These are phyloP conservation scores for Tokudaia muenninki DNA, from an alignment of 2,797 vertebrate genomes.

Conservation along the genomic window DNA sequence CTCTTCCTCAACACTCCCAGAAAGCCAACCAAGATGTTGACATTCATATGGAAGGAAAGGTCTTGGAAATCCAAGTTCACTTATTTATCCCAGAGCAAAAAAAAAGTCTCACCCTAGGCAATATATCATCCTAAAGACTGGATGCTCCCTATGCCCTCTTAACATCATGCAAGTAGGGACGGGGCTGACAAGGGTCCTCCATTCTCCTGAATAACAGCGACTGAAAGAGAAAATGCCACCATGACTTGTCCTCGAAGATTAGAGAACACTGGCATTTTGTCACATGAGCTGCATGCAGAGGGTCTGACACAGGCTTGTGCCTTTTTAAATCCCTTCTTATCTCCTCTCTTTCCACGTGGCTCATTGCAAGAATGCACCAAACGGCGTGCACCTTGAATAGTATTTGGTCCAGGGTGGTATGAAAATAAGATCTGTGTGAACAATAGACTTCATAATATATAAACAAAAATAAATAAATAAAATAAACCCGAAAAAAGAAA, in stretches of 20 bases:
- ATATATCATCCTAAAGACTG: background rate
- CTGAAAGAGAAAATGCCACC: conserved; percentile 67
- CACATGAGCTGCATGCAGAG: background rate
- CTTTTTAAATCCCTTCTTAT: conserved; percentile 42
- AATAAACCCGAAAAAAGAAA: conserved; percentile 86
- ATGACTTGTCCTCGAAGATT: conserved; percentile 56
- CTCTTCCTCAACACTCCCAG: background rate
- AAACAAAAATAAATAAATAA: conserved; percentile 91
- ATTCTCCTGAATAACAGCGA: conserved; percentile 79
- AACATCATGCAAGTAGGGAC: conserved; percentile 30
- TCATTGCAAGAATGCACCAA: conserved; percentile 78
- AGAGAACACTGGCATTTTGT: conserved; percentile 29
- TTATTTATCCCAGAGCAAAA: background rate
- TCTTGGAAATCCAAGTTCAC: background rate
- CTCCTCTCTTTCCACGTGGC: conserved; percentile 63
- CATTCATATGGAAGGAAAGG: background rate
- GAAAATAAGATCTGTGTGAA: conserved; percentile 86
- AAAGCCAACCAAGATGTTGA: background rate
- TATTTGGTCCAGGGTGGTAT: conserved; percentile 85
- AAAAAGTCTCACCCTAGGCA: conserved; percentile 71
- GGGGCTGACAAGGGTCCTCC: conserved; percentile 74
- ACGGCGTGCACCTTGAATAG: conserved; percentile 67
- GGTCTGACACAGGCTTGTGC: conserved; percentile 59
- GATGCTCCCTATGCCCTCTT: conserved; percentile 72
- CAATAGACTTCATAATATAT: conserved; percentile 82